Base-by-base conservation (phyloP, 1,140 invertebrate genomes). In the Rhagoletis pomonella region DNA sequence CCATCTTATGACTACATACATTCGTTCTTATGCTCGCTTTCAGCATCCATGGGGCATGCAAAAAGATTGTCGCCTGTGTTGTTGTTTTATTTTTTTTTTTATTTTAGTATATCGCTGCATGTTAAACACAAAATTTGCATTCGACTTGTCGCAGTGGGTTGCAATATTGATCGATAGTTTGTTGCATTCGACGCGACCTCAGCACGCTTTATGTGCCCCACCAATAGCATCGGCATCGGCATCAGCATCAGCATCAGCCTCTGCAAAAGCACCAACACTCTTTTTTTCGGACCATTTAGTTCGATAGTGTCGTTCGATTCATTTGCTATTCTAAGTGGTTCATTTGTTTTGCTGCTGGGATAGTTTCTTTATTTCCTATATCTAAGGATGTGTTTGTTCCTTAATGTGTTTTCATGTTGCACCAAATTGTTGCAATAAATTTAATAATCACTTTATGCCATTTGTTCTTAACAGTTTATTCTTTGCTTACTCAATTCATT, bases 341-440 rank as follows among this genome's bases (percentile, higher is more conserved):
- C 47, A 81, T 81, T 81, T 81, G 44, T 81, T 81, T 81, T 81
- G 73, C 17, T 47, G 47, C 73, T 19, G 50, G n/a, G 44, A 73
- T 12, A 62, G 44, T 39, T 73, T 81, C 17, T 4, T 81, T 55
- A 7, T 3, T 55, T 55, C 10, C 10, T 55, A 55, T 55, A 10
- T 10, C 50, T 62, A 62, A 39, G n/a, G 59, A 73, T 47, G 44
- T 62, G 67, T 88, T n/a, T 50, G 58, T 60, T 4, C 73, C 55
- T 67, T 87, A 67, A 69, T 86, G 81, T 85, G 62, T 88, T 87
- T 88, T 47, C 88, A 87, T 88, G 88, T 88, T 87, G 29, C 77
- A 87, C 9, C 65, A 88, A 87, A 88, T 88, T 10, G 86, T 85
- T 84, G 86, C 86, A 88, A 88, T 88, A 65, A 88, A 88, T 87